Percentiles rank a stretch among this genome's conserved stretches.
These are phyloP conservation scores for Zygogramma bicolorata DNA, from an alignment of 2,888 invertebrate genomes.

Conservation along the genomic window DNA sequence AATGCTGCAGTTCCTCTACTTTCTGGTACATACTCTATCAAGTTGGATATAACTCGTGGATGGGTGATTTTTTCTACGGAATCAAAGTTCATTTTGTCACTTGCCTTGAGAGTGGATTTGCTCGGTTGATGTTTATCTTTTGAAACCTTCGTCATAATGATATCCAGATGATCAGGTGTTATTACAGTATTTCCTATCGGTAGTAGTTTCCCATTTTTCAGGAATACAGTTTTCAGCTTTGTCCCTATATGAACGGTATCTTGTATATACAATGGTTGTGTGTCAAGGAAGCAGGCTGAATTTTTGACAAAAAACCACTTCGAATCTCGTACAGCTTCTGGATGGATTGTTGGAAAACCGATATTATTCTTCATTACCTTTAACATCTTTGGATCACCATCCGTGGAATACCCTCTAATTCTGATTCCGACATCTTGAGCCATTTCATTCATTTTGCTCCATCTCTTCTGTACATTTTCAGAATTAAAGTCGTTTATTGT, in stretches of 20 bases:
- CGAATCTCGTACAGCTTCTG: neutral
- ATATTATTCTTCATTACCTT: no score
- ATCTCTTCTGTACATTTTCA: conserved; percentile 34
- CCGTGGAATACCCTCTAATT: conserved; percentile 29
- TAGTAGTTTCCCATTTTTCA: no score
- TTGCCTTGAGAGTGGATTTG: no score
- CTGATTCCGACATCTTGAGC: conserved; percentile 21
- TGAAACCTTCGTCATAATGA: no score
- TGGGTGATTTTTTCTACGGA: conserved; percentile 27
- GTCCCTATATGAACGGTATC: neutral
- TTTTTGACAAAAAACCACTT: conserved; percentile 1
- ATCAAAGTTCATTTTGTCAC: conserved; percentile 38
- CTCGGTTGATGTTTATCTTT: no score
- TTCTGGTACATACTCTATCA: conserved; percentile 6
- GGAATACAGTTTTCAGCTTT: no score
- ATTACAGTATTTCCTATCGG: no score
- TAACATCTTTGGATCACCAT: conserved; percentile 28
- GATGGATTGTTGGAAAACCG: conserved; percentile 11
- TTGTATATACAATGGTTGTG: conserved; percentile 3
- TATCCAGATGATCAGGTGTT: no score
- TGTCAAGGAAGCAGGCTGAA: neutral
- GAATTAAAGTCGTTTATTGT: conserved; percentile 39
- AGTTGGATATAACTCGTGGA: neutral
- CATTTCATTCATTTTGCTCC: conserved; percentile 25
- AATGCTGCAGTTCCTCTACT: conserved; percentile 5